phyloP scores from a whole-genome alignment of 2,888 invertebrate species.

The Cinara cedri region DNA sequence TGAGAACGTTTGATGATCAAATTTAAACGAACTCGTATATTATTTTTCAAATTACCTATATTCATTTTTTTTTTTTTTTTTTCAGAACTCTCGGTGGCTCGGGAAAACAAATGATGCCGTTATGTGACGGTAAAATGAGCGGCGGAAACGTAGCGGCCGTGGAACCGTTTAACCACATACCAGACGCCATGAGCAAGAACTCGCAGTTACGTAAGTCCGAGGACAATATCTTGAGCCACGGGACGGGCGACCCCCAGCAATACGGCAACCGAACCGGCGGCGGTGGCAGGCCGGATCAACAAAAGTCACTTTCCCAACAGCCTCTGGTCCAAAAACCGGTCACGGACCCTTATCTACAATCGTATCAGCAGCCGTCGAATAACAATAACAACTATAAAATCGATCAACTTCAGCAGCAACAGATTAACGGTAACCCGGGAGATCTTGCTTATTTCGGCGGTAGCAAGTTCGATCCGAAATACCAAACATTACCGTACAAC shows the following conservation, averaged over 20 bases:
- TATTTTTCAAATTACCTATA: too few relatives aligned
- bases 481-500: constrained; percentile 89
- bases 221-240: constrained; percentile 51
- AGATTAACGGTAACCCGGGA: constrained; percentile 18
- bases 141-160: constrained; percentile 76
- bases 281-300: constrained; percentile 16
- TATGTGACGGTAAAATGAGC: constrained; percentile 51
- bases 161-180: constrained; percentile 86
- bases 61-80: neutral
- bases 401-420: constrained; percentile 16
- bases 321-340: constrained; percentile 42
- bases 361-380: constrained; percentile 65
- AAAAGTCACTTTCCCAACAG: constrained; percentile 60
- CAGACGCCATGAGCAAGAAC: constrained; percentile 62
- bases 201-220: constrained; percentile 45
- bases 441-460: constrained; percentile 72
- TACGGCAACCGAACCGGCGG: constrained; percentile 34
- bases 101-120: constrained; percentile 50
- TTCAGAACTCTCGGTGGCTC: constrained; percentile 30
- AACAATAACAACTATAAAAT: constrained; percentile 58
- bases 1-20: too few relatives aligned
- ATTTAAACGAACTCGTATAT: too few relatives aligned
- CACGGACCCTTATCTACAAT: constrained; percentile 60
- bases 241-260: constrained; percentile 14
- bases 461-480: constrained; percentile 87